Evolutionary conservation across 2,888 invertebrate species (phyloP).

Genomic region (Drosophila subsilvestris): DNA sequence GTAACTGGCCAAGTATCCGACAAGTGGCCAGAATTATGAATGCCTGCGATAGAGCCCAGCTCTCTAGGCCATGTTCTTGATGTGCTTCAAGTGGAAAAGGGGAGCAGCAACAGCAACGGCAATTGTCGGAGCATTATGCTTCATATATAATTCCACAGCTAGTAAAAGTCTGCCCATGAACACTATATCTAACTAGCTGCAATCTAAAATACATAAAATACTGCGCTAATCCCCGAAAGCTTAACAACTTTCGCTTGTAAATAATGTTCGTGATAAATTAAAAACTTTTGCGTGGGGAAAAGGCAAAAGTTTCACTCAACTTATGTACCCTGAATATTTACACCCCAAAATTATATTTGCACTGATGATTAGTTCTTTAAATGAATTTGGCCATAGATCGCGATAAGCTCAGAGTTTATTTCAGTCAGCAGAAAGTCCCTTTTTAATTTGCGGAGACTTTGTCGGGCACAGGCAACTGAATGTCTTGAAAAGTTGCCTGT

Average conservation of each 20-base stretch:
- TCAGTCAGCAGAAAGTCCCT: constrained; percentile 4
- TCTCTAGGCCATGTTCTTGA: constrained; percentile 2
- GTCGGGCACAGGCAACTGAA: not conserved
- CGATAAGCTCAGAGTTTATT: constrained; percentile 35
- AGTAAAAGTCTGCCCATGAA: not conserved
- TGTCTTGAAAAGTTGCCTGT: constrained; percentile 22
- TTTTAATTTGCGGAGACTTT: constrained; percentile 34
- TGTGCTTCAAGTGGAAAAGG: not conserved
- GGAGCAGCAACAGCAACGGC: constrained; percentile 3
- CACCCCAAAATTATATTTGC: constrained; percentile 23
- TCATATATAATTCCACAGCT: not conserved
- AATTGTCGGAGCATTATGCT: not conserved
- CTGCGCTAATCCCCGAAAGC: constrained; percentile 15
- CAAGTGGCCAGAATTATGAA: constrained; percentile 35
- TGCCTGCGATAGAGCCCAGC: constrained; percentile 10
- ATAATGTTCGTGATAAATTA: constrained; percentile 22
- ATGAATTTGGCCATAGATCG: constrained; percentile 43
- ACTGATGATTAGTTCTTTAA: constrained; percentile 28
- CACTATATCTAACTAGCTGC: not conserved
- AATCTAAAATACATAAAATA: constrained; percentile 20
- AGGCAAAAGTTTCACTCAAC: constrained; percentile 12
- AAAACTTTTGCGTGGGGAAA: constrained; percentile 14
- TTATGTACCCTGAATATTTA: constrained; percentile 26
- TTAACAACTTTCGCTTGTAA: constrained; percentile 19
- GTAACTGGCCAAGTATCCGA: constrained; percentile 18